A percentile compares a stretch with the other conserved stretches of the same genome.
Conservation (phyloP, 2,797 vertebrate species). For the Pseudochromis fuscus region DNA sequence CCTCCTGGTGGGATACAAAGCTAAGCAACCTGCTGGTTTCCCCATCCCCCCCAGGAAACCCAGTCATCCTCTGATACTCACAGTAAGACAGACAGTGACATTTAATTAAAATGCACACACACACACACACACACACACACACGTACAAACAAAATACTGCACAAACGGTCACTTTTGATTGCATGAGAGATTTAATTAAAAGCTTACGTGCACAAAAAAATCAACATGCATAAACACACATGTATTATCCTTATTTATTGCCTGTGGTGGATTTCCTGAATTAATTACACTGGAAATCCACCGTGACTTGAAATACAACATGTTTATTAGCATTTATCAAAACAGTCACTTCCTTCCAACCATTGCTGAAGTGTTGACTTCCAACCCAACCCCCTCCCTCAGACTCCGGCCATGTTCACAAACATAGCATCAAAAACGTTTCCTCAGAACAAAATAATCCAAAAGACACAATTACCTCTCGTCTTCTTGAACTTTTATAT, state of each 20-base stretch:
- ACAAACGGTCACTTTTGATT: constrained; percentile 5
- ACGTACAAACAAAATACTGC: neutral
- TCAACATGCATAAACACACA: neutral
- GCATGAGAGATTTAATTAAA: neutral
- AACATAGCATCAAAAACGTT: no score
- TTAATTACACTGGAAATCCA: no score
- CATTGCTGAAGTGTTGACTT: no score
- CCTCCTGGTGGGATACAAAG: neutral
- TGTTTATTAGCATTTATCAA: neutral
- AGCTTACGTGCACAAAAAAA: neutral
- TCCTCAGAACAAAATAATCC: no score
- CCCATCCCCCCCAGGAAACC: constrained; percentile 27
- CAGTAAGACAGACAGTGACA: neutral
- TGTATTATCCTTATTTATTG: no score
- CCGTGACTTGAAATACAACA: no score
- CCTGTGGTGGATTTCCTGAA: neutral
- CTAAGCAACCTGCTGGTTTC: constrained; percentile 8
- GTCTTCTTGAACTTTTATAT: neutral
- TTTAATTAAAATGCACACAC: constrained; percentile 29
- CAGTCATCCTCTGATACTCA: constrained; percentile 3
- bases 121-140: constrained; percentile 8
- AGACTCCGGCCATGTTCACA: no score
- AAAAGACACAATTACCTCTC: neutral
- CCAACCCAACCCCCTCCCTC: no score
- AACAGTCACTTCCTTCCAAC: neutral